These are phyloP conservation scores for Parnassius apollo DNA, from an alignment of 2,888 invertebrate genomes.

Conservation along the genomic window DNA sequence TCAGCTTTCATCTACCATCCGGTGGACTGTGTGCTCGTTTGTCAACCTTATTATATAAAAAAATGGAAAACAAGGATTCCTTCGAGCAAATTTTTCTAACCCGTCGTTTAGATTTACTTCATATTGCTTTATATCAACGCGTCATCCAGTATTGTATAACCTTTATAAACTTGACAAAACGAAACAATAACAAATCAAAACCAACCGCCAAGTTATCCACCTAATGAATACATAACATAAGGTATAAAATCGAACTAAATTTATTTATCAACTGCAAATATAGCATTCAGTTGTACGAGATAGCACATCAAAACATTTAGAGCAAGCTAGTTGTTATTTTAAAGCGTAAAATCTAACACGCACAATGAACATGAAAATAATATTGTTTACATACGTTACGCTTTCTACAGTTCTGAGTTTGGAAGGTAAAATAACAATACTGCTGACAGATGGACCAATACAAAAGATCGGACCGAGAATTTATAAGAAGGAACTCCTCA, in stretches of 20 bases:
- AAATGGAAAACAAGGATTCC: too few species aligned
- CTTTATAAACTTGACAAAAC: slow-evolving; percentile 10
- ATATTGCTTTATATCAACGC: too few species aligned
- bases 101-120: too few species aligned
- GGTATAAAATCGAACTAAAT: not conserved
- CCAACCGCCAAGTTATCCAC: not conserved
- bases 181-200: not conserved
- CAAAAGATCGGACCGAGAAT: slow-evolving; percentile 57
- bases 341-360: slow-evolving; percentile 19
- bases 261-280: slow-evolving; percentile 33
- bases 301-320: slow-evolving; percentile 46
- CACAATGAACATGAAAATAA: slow-evolving; percentile 34
- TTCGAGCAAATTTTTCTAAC: too few species aligned
- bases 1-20: too few species aligned
- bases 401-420: slow-evolving; percentile 39
- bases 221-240: not conserved
- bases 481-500: slow-evolving; percentile 62
- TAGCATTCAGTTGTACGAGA: slow-evolving; percentile 42
- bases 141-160: not conserved
- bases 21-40: too few species aligned
- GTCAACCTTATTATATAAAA: too few species aligned
- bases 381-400: slow-evolving; percentile 34
- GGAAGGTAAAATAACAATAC: slow-evolving; percentile 50
- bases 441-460: slow-evolving; percentile 55
- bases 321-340: slow-evolving; percentile 3